Percentiles rank a stretch among this genome's conserved stretches.
Evolutionary conservation across 37 sponge, comb jelly and placozoan species (phyloP).

Genomic region (Bolinopsis microptera): DNA sequence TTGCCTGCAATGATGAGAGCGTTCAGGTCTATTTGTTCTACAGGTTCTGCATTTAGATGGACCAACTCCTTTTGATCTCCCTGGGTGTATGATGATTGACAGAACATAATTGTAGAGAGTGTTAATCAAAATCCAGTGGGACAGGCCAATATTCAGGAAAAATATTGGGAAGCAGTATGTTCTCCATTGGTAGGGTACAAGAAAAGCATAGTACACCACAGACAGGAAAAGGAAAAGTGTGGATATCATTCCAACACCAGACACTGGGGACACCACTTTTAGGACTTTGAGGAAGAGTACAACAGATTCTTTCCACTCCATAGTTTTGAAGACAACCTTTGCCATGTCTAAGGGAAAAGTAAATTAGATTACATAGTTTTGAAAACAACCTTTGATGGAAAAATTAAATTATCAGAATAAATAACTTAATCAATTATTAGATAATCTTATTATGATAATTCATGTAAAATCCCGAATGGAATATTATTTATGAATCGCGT

Average conservation of each 20-base stretch:
- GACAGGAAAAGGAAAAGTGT: constrained; percentile 2
- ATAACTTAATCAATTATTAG: no score
- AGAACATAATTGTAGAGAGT: constrained; percentile 63
- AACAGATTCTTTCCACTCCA: neutral
- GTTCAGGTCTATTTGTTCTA: constrained; percentile 39
- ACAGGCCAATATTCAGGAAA: neutral
- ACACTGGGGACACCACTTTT: constrained; percentile 28
- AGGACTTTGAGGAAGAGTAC: neutral
- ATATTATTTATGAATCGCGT: no score
- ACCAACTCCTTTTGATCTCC: constrained; percentile 38
- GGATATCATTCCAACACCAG: constrained; percentile 58
- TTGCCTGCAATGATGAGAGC: constrained; percentile 37
- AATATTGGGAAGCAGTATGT: neutral
- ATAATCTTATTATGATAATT: no score
- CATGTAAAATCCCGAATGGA: no score
- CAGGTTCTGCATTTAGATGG: constrained; percentile 53
- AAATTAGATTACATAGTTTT: no score
- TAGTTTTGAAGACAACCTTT: neutral
- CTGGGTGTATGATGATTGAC: constrained; percentile 42
- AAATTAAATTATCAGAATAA: no score
- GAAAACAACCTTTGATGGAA: no score
- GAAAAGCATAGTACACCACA: constrained; percentile 24
- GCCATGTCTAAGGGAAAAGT: neutral
- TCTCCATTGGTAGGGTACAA: constrained; percentile 50
- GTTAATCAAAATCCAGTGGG: constrained; percentile 57